Conservation (phyloP, 1,140 invertebrate genomes). For the Steinernema khuongi region DNA sequence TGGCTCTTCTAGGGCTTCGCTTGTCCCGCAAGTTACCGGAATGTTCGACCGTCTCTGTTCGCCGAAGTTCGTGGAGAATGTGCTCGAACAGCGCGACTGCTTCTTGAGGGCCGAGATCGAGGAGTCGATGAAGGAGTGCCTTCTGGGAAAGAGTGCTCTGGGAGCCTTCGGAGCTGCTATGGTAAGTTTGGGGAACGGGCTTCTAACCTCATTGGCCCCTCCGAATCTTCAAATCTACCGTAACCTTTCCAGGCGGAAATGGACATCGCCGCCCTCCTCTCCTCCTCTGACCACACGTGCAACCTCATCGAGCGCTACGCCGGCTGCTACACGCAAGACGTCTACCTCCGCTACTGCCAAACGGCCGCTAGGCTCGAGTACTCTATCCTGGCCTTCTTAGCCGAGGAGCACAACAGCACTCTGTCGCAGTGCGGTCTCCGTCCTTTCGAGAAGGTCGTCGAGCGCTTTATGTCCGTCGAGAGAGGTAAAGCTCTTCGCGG, state of each 20-base stretch:
- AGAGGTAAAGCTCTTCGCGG: neutral
- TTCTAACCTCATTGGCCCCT: neutral
- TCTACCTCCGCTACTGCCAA: neutral
- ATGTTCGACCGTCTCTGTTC: constrained; percentile 1
- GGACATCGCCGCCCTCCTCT: neutral
- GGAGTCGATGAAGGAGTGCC: constrained; percentile 9
- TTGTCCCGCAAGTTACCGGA: constrained; percentile 23
- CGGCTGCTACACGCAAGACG: constrained; percentile 23
- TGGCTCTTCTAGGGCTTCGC: neutral
- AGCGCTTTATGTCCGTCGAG: constrained; percentile 6
- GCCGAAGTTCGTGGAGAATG: neutral
- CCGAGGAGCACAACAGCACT: constrained; percentile 15
- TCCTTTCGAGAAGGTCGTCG: constrained; percentile 22
- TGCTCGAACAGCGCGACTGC: neutral
- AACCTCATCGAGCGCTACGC: constrained; percentile 31
- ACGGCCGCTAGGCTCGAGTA: neutral
- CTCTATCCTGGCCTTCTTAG: constrained; percentile 25
- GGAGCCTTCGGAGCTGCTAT: neutral
- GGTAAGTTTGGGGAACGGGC: neutral
- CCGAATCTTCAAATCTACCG: neutral
- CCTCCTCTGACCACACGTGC: constrained; percentile 20
- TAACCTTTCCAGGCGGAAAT: neutral
- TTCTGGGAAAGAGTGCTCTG: neutral
- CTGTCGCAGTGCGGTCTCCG: constrained; percentile 13
- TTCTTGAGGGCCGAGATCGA: constrained; percentile 4